Conservation (phyloP, 2,113 vertebrate genomes). For the Labrus mixtus region DNA sequence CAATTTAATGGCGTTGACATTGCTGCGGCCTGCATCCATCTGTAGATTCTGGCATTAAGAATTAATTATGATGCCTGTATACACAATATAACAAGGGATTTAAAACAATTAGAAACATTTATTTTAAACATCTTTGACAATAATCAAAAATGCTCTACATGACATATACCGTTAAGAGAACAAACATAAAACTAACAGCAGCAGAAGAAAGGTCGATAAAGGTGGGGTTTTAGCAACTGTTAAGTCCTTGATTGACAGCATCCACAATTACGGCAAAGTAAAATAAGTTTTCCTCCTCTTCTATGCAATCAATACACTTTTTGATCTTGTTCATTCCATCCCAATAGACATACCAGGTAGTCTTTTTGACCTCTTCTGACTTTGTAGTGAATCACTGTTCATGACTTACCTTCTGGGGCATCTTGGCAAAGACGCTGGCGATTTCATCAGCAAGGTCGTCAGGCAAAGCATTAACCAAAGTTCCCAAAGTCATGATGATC, state of each 20-base stretch:
- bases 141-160: not conserved
- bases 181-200: not conserved
- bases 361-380: not conserved
- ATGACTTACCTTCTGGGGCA: conserved; percentile 78
- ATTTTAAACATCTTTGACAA: too few species aligned
- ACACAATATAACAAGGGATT: too few species aligned
- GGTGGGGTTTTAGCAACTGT: not conserved
- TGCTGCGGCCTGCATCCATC: not conserved
- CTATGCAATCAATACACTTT: not conserved
- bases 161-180: not conserved
- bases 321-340: too few species aligned
- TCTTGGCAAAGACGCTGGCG: conserved; percentile 69
- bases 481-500: conserved; percentile 78
- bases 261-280: not conserved
- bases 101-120: too few species aligned
- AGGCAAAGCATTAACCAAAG: conserved; percentile 67
- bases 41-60: too few species aligned
- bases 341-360: too few species aligned
- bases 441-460: conserved; percentile 63
- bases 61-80: too few species aligned
- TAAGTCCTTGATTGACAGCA: not conserved
- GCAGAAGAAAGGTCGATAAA: too few species aligned
- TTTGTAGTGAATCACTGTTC: not conserved
- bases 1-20: not conserved
- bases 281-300: too few species aligned